These are phyloP conservation scores for Genyomyrus donnyi DNA, from an alignment of 2,113 vertebrate genomes.

Conservation along the genomic window DNA sequence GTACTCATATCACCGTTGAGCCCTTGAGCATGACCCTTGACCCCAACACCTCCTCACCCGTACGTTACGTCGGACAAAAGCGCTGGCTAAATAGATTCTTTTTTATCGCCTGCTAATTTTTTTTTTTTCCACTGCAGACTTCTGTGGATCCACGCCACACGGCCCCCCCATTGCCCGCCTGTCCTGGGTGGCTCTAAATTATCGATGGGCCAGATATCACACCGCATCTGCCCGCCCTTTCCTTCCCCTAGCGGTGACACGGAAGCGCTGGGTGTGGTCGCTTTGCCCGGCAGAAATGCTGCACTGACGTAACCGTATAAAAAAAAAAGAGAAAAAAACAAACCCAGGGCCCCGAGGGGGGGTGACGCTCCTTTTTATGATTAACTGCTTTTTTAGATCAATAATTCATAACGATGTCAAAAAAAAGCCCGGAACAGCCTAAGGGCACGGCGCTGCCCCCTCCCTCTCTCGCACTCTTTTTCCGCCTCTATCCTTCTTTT, in stretches of 20 bases:
- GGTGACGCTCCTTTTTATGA: neutral
- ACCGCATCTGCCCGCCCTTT: neutral
- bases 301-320: neutral
- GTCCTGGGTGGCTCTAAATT: neutral
- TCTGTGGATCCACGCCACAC: neutral
- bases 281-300: neutral
- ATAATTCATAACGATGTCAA: neutral
- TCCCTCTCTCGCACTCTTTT: neutral
- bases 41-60: neutral
- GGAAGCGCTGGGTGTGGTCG: neutral
- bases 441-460: no score
- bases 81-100: neutral
- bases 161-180: neutral
- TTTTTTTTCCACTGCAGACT: neutral
- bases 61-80: neutral
- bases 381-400: constrained; percentile 2
- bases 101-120: neutral
- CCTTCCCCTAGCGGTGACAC: neutral
- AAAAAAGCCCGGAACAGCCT: neutral
- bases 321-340: neutral
- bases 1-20: neutral
- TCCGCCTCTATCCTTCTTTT: neutral
- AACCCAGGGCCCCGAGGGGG: neutral
- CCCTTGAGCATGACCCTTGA: neutral
- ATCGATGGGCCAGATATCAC: neutral